These are phyloP conservation scores for Venturia canescens DNA, from an alignment of 1,140 invertebrate genomes.

Conservation along the genomic window DNA sequence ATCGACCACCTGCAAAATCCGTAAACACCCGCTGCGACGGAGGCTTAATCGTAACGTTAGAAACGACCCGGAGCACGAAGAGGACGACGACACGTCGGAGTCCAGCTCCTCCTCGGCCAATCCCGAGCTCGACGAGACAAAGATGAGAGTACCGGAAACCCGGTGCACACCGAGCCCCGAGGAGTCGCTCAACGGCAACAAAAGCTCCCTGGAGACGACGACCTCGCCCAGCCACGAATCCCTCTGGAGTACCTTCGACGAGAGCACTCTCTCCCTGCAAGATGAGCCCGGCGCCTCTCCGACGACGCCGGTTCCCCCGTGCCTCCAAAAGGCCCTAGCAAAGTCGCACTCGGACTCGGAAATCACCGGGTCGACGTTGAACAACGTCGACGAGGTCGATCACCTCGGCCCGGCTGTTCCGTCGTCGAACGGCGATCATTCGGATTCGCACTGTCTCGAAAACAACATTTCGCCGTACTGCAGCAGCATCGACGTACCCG, in stretches of 20 bases:
- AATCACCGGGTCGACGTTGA: slow-evolving; percentile 40
- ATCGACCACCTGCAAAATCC: not conserved
- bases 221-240: slow-evolving; percentile 69
- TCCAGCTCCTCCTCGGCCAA: slow-evolving; percentile 57
- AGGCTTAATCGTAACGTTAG: slow-evolving; percentile 15
- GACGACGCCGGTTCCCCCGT: not conserved
- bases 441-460: slow-evolving; percentile 39
- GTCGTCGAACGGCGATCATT: not conserved
- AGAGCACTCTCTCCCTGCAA: slow-evolving; percentile 67
- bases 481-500: slow-evolving; percentile 57
- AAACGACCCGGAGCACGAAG: not conserved
- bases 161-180: slow-evolving; percentile 56
- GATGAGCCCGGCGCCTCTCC: slow-evolving; percentile 57
- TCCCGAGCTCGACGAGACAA: slow-evolving; percentile 19
- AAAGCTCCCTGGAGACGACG: slow-evolving; percentile 66
- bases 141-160: not conserved
- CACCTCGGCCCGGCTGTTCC: not conserved
- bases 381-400: slow-evolving; percentile 32
- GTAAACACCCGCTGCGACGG: slow-evolving; percentile 39
- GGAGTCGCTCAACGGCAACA: slow-evolving; percentile 60
- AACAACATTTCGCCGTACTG: slow-evolving; percentile 70
- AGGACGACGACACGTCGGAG: slow-evolving; percentile 63
- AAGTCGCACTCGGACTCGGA: slow-evolving; percentile 70
- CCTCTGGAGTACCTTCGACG: slow-evolving; percentile 71
- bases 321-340: slow-evolving; percentile 33